Conservation (phyloP, 1,140 invertebrate genomes). For the Brachionus manjavacas region DNA sequence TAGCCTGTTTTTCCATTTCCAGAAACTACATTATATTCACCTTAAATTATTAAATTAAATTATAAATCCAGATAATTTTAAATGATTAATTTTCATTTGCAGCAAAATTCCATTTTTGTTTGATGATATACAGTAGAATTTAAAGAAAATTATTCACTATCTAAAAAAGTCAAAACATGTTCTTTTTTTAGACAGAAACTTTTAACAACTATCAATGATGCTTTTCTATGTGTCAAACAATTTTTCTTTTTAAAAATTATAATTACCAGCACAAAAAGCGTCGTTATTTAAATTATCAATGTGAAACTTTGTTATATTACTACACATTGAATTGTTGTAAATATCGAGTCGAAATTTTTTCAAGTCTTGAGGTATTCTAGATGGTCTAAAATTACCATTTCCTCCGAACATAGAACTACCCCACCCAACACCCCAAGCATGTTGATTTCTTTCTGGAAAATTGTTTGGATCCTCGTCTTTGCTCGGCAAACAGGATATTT, state of each 20-base stretch:
- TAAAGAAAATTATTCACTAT: no score
- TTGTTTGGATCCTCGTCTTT: not conserved
- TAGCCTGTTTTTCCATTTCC: not conserved
- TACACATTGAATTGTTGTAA: conserved; percentile 23
- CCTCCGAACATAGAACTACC: not conserved
- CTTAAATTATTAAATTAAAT: not conserved
- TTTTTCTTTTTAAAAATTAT: not conserved
- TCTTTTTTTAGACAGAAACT: no score
- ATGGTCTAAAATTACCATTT: not conserved
- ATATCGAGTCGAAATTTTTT: not conserved
- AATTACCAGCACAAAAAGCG: conserved; percentile 21
- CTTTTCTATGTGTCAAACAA: no score
- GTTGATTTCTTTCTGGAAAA: not conserved
- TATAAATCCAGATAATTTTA: no score
- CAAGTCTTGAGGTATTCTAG: not conserved
- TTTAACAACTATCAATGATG: no score
- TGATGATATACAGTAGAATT: no score
- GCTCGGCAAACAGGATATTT: conserved; percentile 1
- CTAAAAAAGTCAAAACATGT: no score
- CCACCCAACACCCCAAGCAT: conserved; percentile 3
- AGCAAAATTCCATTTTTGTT: no score
- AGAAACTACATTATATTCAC: not conserved
- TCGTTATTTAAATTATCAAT: not conserved
- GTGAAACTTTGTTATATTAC: not conserved
- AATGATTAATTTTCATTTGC: no score